Conservation (phyloP, 2,797 vertebrate genomes). For the Molossus molossus region DNA sequence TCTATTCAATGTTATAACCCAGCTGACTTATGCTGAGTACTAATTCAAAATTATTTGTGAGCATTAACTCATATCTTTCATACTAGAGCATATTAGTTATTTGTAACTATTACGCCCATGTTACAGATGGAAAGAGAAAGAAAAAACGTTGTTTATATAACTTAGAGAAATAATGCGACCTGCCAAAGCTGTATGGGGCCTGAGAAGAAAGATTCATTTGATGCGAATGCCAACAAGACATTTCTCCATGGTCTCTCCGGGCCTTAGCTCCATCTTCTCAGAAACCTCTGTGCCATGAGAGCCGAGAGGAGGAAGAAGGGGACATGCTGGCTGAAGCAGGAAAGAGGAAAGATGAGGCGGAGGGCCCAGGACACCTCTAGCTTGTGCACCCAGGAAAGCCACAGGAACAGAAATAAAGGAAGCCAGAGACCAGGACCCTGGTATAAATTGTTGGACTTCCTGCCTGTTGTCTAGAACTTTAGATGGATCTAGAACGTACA, state of each 20-base stretch:
- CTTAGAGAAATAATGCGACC: constrained; percentile 9
- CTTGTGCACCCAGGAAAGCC: not conserved
- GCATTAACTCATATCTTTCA: not conserved
- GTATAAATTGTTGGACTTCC: not conserved
- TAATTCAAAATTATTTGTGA: not conserved
- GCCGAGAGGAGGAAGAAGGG: not conserved
- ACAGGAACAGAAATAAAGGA: not conserved
- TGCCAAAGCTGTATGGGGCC: not conserved
- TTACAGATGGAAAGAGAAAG: not conserved
- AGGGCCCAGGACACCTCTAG: not conserved
- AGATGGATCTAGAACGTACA: not conserved
- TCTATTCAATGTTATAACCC: not conserved
- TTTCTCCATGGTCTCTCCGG: not conserved
- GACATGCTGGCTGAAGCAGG: not conserved
- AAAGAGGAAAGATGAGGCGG: not conserved
- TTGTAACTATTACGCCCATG: not conserved
- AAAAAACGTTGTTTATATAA: not conserved
- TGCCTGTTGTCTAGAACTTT: not conserved
- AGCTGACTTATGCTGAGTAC: not conserved
- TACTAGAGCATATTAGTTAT: not conserved
- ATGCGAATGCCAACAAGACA: not conserved
- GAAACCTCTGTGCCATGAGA: not conserved
- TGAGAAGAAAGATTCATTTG: not conserved
- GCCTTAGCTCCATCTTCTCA: not conserved
- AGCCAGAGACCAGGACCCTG: not conserved